Conservation (phyloP, 2,113 vertebrate genomes). For the Typhlomys cinereus region DNA sequence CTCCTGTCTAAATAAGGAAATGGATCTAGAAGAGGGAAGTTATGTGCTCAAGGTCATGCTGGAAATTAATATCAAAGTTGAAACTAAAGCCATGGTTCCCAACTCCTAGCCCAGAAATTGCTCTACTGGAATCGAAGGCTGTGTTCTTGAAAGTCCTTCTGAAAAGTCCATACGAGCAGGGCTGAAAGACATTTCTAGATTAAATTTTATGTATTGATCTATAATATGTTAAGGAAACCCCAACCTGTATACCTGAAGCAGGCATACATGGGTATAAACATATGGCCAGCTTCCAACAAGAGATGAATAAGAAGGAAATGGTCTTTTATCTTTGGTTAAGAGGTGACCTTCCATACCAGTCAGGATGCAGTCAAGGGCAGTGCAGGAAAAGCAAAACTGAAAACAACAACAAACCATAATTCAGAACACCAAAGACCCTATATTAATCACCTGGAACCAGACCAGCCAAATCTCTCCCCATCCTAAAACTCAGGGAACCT, state of each 20-base stretch:
- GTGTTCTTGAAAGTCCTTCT: background rate
- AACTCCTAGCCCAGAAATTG: background rate
- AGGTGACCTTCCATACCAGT: no score
- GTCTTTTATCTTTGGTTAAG: no score
- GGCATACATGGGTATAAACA: background rate
- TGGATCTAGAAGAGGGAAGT: background rate
- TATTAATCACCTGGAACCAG: no score
- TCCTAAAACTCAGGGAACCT: no score
- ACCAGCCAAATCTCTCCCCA: no score
- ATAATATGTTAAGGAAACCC: background rate
- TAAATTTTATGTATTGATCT: background rate
- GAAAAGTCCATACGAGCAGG: background rate
- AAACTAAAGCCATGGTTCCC: background rate
- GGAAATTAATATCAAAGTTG: background rate
- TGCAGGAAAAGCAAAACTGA: no score
- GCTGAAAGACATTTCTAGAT: background rate
- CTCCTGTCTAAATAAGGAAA: slow-evolving; percentile 5
- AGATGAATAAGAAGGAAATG: slow-evolving; percentile 7
- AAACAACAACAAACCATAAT: no score
- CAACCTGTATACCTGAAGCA: background rate
- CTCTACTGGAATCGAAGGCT: background rate
- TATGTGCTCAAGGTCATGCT: background rate
- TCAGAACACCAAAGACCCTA: no score
- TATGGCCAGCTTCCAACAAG: slow-evolving; percentile 12
- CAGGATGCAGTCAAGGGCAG: no score